These are phyloP conservation scores for Dolomedes plantarius DNA, from an alignment of 2,888 invertebrate genomes.

Conservation along the genomic window DNA sequence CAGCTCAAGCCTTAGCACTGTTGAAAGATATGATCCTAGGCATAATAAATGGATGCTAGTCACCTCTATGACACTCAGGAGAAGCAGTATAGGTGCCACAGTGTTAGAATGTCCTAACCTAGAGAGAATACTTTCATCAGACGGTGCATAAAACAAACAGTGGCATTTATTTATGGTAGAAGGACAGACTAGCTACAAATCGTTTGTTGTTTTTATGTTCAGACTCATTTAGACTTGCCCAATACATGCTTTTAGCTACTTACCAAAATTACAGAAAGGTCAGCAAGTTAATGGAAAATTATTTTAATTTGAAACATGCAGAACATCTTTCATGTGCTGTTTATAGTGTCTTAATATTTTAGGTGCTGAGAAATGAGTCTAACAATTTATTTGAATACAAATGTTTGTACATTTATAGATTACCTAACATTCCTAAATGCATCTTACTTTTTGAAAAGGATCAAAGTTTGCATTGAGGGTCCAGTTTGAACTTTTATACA, in stretches of 20 bases:
- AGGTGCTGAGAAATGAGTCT: not conserved
- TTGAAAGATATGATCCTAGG: conserved; percentile 83
- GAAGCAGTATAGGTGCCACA: conserved; percentile 83
- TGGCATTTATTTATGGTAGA: not conserved
- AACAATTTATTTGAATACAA: not conserved
- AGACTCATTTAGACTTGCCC: not conserved
- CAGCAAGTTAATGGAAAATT: too few relatives aligned
- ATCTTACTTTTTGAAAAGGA: not conserved
- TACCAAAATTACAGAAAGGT: not conserved
- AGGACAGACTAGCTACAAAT: not conserved
- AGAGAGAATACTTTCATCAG: conserved; percentile 62
- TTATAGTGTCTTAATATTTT: not conserved
- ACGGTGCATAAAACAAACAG: conserved; percentile 28
- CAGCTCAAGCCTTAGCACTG: conserved; percentile 83
- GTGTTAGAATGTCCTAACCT: conserved; percentile 81
- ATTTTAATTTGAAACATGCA: not conserved
- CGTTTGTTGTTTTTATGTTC: not conserved
- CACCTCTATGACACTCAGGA: conserved; percentile 82
- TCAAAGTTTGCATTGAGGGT: conserved; percentile 1
- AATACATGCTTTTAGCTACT: not conserved
- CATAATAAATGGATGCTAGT: conserved; percentile 83
- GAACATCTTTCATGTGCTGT: not conserved
- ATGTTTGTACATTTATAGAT: not conserved
- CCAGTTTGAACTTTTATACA: not conserved
- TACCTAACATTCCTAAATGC: not conserved